Percentiles rank a stretch among this genome's conserved stretches.
Evolutionary conservation across 2,888 invertebrate genomes (phyloP).

Genomic region (Chrysodeixis includens): DNA sequence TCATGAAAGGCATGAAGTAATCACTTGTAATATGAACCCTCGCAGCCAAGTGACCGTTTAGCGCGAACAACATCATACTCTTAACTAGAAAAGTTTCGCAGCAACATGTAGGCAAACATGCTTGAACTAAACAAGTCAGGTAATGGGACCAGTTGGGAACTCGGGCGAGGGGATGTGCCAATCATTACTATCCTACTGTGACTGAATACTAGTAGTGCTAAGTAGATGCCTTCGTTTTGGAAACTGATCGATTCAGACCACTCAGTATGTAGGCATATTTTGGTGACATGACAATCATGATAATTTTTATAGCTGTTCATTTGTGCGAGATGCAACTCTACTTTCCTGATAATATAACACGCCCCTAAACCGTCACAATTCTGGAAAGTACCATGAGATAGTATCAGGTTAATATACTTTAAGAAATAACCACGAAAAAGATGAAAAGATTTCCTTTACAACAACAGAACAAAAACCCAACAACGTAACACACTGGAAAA

Average conservation of each 20-base stretch:
- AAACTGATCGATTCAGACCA: too few species aligned
- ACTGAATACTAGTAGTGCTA: too few species aligned
- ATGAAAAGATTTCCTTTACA: neutral
- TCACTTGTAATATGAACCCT: neutral
- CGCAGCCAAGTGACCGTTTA: conserved; percentile 9
- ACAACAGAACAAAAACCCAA: conserved; percentile 3
- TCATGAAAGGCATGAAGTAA: neutral
- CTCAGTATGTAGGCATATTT: too few species aligned
- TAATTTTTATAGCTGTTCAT: too few species aligned
- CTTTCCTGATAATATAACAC: too few species aligned
- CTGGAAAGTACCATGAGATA: too few species aligned
- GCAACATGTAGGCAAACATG: conserved; percentile 43
- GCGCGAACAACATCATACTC: conserved; percentile 43
- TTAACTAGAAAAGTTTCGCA: conserved; percentile 57
- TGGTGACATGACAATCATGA: too few species aligned
- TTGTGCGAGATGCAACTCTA: too few species aligned
- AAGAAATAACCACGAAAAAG: neutral
- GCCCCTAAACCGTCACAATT: too few species aligned
- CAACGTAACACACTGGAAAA: neutral
- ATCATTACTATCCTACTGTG: neutral
- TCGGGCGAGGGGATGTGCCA: neutral
- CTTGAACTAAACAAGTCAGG: conserved; percentile 1
- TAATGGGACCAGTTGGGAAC: conserved; percentile 4
- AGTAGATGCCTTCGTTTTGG: too few species aligned
- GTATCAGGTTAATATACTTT: neutral